Percentiles rank a stretch among this genome's conserved stretches.
Conservation (phyloP, 2,888 invertebrate genomes). For the Spodoptera picta region DNA sequence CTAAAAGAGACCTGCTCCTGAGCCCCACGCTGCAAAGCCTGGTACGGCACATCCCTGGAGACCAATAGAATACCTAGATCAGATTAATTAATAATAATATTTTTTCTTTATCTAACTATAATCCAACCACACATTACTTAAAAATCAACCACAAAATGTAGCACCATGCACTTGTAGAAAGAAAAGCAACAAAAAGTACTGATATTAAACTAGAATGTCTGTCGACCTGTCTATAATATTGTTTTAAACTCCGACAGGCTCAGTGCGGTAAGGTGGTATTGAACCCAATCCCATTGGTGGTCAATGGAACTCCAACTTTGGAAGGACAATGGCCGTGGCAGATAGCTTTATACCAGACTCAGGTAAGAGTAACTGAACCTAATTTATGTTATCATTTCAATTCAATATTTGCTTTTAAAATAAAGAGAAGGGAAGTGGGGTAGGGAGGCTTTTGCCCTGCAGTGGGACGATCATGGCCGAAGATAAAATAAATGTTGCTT, state of each 20-base stretch:
- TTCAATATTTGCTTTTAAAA: too few relatives aligned
- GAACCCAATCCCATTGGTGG: constrained; percentile 88
- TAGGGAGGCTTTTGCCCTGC: too few relatives aligned
- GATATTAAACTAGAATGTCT: constrained; percentile 14
- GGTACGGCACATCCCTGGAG: too few relatives aligned
- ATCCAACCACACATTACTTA: constrained; percentile 5
- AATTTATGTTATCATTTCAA: too few relatives aligned
- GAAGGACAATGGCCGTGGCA: constrained; percentile 92
- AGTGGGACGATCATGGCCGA: too few relatives aligned
- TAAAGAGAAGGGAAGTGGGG: too few relatives aligned
- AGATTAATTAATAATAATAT: too few relatives aligned
- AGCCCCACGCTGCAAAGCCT: too few relatives aligned
- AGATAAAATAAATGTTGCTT: too few relatives aligned
- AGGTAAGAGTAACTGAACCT: constrained; percentile 67
- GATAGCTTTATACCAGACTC: constrained; percentile 89
- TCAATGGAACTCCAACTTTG: constrained; percentile 88
- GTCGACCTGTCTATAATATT: background rate
- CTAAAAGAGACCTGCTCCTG: too few relatives aligned
- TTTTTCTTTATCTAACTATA: background rate
- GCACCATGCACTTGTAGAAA: constrained; percentile 23
- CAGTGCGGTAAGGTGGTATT: constrained; percentile 85
- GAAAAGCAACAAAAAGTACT: constrained; percentile 14
- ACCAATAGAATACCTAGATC: too few relatives aligned
- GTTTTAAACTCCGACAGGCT: constrained; percentile 53
- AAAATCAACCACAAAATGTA: constrained; percentile 37